Evolutionary conservation across 2,797 vertebrate genomes (phyloP).

Genomic region (Silurus aristotelis): DNA sequence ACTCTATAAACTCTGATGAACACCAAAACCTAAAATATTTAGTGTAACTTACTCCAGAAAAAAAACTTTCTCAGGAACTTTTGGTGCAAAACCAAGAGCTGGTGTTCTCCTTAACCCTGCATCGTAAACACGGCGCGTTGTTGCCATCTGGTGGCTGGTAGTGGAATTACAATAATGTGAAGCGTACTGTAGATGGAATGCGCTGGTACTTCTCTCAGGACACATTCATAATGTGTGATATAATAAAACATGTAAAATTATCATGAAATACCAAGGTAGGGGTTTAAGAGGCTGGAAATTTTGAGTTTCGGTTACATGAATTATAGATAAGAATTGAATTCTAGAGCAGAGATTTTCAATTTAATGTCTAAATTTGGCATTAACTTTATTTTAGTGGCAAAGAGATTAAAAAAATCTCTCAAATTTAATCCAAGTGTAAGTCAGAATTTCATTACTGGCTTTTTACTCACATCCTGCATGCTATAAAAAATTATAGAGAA

Average conservation of each 20-base stretch:
- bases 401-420: too few relatives aligned
- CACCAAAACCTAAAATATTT: neutral
- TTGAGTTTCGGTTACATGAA: neutral
- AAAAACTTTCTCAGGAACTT: neutral
- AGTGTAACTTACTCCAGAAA: neutral
- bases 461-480: too few relatives aligned
- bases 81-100: neutral
- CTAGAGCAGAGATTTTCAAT: neutral
- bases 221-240: neutral
- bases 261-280: neutral
- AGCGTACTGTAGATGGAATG: too few relatives aligned
- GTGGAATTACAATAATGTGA: neutral
- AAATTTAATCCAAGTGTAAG: too few relatives aligned
- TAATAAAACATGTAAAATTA: neutral
- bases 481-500: too few relatives aligned
- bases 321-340: neutral
- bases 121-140: neutral
- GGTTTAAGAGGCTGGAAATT: neutral
- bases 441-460: too few relatives aligned
- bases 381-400: too few relatives aligned
- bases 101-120: neutral
- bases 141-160: constrained; percentile 46
- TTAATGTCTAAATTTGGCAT: too few relatives aligned
- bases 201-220: too few relatives aligned
- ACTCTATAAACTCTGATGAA: neutral